These are phyloP conservation scores for Mareca strepera DNA, from an alignment of 2,797 vertebrate species.

Conservation along the genomic window DNA sequence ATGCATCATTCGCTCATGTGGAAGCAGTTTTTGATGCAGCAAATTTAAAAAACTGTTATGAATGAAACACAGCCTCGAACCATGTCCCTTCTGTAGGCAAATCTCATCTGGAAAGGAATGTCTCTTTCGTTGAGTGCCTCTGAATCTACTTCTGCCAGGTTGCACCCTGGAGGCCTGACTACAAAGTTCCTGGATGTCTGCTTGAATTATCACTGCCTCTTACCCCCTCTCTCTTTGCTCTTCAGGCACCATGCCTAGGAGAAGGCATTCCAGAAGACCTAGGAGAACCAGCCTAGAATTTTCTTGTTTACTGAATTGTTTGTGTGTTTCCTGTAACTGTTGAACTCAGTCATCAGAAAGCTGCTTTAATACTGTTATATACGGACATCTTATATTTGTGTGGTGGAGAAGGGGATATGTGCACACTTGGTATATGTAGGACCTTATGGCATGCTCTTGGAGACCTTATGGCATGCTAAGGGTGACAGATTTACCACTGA, in stretches of 20 bases:
- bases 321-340: accelerated
- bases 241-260: not conserved
- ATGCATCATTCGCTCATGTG: not conserved
- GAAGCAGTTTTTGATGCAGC: not conserved
- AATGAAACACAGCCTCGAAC: not conserved
- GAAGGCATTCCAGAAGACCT: not conserved
- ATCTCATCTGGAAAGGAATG: not conserved
- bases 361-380: not conserved
- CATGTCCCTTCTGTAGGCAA: not conserved
- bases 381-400: not conserved
- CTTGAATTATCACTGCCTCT: not conserved
- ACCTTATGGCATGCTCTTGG: not conserved
- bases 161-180: not conserved
- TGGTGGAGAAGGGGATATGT: not conserved
- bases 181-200: not conserved
- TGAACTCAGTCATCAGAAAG: not conserved
- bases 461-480: not conserved
- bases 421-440: not conserved
- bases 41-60: not conserved
- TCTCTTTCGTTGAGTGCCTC: not conserved
- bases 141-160: not conserved
- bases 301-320: not conserved
- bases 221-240: not conserved
- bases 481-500: not conserved
- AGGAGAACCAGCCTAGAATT: not conserved